Evolutionary conservation across 2,113 vertebrate genomes (phyloP), one percentile per base, ranked within the genome.

Genomic region (Poeciliopsis occidentalis): DNA sequence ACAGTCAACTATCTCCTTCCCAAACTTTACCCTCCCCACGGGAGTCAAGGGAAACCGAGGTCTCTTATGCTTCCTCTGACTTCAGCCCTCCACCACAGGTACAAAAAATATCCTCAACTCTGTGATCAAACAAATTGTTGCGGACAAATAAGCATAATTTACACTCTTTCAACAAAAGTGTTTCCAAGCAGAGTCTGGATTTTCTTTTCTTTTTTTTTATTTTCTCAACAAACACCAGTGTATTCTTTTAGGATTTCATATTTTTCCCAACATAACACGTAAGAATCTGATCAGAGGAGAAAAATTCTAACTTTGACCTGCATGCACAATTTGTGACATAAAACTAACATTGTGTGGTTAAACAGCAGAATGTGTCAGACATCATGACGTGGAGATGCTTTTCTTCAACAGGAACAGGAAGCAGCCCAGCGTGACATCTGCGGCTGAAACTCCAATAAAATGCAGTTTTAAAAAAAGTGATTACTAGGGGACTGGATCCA

Each of bases 1-100:
- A 93, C 26, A 96, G 96, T 89, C 96, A 97, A 84, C 96, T 95
- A 80, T 97, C 96, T 4, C 96, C 97, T 76, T 91, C 79, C 73
- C 86, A 95, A 31, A 96, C 95, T 60, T 93, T 94, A 0, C 85
- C 95, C 4, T 97, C 96, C 47, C 95, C 95, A 2, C 94, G 86
- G 78, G 96, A 97, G 83, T 84, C 92, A 63, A 96, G 94, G 90
- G 22, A 80, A 8, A 94, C 80, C 17, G 97, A 97, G 75, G 88
- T 92, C 1, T 81, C 93, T 8, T 94, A 93, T 89, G 47, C 65
- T 85, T 64, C 86, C 94, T 95, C 78, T 34, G 30, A 63, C 2
- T 7, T 71, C 17, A 85, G 77, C 67, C 72, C 87, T n/a, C 30
- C 71, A 30, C 34, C 60, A 19, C 85, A 90, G 91, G 91, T 93